phyloP scores from a whole-genome alignment of 2,888 invertebrate species.

The Holacanthella duospinosa region DNA sequence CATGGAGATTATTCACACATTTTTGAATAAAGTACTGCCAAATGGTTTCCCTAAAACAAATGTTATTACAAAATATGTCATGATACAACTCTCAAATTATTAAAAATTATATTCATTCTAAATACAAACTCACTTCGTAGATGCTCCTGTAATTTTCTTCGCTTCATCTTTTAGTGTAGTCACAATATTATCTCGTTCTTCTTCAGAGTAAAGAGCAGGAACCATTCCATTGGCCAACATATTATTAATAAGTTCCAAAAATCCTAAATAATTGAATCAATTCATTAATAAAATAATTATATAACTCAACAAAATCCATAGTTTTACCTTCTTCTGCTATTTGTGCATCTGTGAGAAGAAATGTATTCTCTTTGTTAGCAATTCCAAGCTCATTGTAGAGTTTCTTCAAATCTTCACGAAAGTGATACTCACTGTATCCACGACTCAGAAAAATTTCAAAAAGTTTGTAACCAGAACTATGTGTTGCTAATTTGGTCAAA shows the following conservation, averaged over 20 bases:
- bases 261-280: slow-evolving; percentile 43
- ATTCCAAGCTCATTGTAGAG: slow-evolving; percentile 67
- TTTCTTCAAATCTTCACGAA: slow-evolving; percentile 76
- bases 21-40: slow-evolving; percentile 76
- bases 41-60: slow-evolving; percentile 56
- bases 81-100: too few species aligned
- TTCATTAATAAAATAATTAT: not conserved
- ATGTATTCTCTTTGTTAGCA: slow-evolving; percentile 62
- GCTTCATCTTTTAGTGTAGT: slow-evolving; percentile 59
- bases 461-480: slow-evolving; percentile 59
- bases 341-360: slow-evolving; percentile 69
- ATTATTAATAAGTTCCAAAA: slow-evolving; percentile 81
- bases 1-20: slow-evolving; percentile 72
- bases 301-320: slow-evolving; percentile 41
- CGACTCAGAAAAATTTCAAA: slow-evolving; percentile 75
- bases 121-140: slow-evolving; percentile 57
- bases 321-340: slow-evolving; percentile 45
- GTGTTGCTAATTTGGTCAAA: slow-evolving; percentile 66
- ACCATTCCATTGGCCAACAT: slow-evolving; percentile 81
- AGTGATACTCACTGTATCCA: slow-evolving; percentile 69
- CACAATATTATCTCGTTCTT: slow-evolving; percentile 74
- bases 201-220: slow-evolving; percentile 74
- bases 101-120: too few species aligned
- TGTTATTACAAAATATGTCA: not conserved
- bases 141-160: slow-evolving; percentile 57